Percentiles rank a stretch among this genome's conserved stretches.
Evolutionary conservation across 1,140 invertebrate species (phyloP).

Genomic region (Holcopasites calliopsidis): DNA sequence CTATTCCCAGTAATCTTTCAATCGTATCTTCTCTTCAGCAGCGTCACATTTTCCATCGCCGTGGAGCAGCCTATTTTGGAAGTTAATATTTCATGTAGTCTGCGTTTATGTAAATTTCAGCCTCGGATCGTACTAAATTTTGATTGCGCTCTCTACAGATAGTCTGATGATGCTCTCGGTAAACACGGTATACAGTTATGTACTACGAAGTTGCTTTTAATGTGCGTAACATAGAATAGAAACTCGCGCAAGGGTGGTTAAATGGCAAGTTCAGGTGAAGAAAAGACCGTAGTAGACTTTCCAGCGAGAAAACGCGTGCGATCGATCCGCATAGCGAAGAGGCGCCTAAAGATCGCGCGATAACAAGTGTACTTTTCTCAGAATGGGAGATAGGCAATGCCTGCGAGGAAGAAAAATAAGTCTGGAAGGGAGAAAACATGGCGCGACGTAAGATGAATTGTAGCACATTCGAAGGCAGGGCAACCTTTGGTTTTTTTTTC

Average conservation of each 20-base stretch:
- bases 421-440: not conserved
- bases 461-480: not conserved
- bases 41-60: too few species aligned
- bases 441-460: not conserved
- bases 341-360: not conserved
- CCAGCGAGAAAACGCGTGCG: not conserved
- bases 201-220: slow-evolving; percentile 39
- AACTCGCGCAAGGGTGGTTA: slow-evolving; percentile 1
- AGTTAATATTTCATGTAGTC: not conserved
- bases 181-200: not conserved
- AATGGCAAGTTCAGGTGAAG: slow-evolving; percentile 45
- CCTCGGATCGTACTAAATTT: not conserved
- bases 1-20: not conserved
- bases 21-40: too few species aligned
- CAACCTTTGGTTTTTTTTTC: too few species aligned
- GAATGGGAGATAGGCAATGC: not conserved
- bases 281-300: not conserved
- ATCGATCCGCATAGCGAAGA: not conserved
- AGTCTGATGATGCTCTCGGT: too few species aligned
- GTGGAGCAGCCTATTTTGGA: too few species aligned
- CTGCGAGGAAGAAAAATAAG: not conserved
- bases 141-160: too few species aligned
- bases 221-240: not conserved
- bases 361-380: not conserved
- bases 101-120: not conserved